Evolutionary conservation across 2,113 vertebrate genomes (phyloP), one percentile per base, ranked within the genome.

Genomic region (Acanthochromis polyacanthus): DNA sequence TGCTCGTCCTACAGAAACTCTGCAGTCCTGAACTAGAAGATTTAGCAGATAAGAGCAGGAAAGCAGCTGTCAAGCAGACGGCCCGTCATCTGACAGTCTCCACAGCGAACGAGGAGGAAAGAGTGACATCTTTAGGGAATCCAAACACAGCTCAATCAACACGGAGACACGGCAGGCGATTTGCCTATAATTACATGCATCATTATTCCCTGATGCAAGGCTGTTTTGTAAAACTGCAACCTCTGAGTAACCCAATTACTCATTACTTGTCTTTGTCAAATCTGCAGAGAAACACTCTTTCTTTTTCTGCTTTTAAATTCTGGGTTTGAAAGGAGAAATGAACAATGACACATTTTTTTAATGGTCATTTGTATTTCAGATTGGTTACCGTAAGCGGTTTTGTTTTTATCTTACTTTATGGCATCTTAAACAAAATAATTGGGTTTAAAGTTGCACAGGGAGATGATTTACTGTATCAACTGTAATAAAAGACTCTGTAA

Each of bases 101-200:
- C 9, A 9, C 48, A 46, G 64, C 2, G 52, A 12, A 20, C 3
- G 10, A 64, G 59, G 38, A 73, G 38, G 59, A 71, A 63, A 70
- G 48, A 81, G 69, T 20, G 75, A 74, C 80, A 76, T 87, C 85
- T 84, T 62, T 30, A 50, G 73, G 66, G 65, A 76, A 28, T 74
- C 78, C 15, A 28, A 71, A 32, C 78, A 59, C 83, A 84, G 70
- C 82, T 92, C 81, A 85, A 46, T 90, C 78, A 87, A 9, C 20
- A 15, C 45, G 50, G 48, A 78, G 75, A 79, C 78, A 19, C 28
- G 17, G 61, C 38, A 38, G 71, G 67, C 16, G 55, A 83, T 75
- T 59, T 12, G 32, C 28, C 73, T 71, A 15, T 77, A 83, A 91
- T 88, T 68, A 87, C 84, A 73, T 61, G 75, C 67, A 43, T 81